Percentiles rank a stretch among this genome's conserved stretches.
Conservation (phyloP, 2,797 vertebrate genomes). For the Phrynocephalus forsythii region DNA sequence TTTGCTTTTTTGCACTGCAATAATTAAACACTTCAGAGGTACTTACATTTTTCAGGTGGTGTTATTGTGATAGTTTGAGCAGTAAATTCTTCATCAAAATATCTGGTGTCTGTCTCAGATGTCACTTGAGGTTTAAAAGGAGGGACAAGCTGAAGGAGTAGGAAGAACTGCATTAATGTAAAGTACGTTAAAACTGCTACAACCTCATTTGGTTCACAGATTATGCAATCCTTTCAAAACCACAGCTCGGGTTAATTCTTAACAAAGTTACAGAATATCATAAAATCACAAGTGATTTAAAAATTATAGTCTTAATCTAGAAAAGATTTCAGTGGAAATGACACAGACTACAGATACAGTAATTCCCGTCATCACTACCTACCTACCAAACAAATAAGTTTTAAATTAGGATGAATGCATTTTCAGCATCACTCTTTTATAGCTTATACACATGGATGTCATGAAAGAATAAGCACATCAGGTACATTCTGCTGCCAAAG, state of each 20-base stretch:
- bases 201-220: conserved; percentile 5
- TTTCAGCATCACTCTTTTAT: neutral
- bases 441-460: neutral
- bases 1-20: neutral
- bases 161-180: conserved; percentile 52
- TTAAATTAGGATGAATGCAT: neutral
- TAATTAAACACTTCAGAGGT: conserved; percentile 7
- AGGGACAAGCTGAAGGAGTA: conserved; percentile 87
- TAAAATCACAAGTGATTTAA: neutral
- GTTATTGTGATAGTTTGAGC: conserved; percentile 99
- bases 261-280: neutral
- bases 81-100: conserved; percentile 99
- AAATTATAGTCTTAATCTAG: neutral
- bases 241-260: neutral
- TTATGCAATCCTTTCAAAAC: neutral
- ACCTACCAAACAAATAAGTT: neutral
- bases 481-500: neutral
- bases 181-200: conserved; percentile 28
- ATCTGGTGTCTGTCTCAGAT: conserved; percentile 97
- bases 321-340: neutral
- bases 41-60: conserved; percentile 98
- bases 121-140: conserved; percentile 99
- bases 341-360: neutral
- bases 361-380: neutral
- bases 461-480: neutral